Evolutionary conservation across 1,140 invertebrate species (phyloP).

Genomic region (Polyergus mexicanus): DNA sequence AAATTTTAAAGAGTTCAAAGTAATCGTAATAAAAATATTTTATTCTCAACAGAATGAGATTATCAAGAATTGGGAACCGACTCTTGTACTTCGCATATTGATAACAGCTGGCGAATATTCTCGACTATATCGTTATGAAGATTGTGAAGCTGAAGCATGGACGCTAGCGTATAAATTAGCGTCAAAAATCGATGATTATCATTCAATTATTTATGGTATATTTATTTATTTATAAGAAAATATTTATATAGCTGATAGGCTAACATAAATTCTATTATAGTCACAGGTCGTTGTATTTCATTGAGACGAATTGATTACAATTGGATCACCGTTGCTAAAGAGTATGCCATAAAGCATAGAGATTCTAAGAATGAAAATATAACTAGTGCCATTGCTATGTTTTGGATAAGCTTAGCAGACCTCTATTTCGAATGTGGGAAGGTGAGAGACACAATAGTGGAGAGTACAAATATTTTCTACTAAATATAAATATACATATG

Average conservation of each 20-base stretch:
- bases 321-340: conserved; percentile 78
- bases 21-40: conserved; percentile 33
- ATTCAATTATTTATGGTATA: conserved; percentile 76
- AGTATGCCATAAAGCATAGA: conserved; percentile 66
- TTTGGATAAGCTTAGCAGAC: conserved; percentile 81
- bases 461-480: conserved; percentile 14
- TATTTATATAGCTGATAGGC: background rate
- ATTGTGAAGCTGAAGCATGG: conserved; percentile 77
- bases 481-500: conserved; percentile 34
- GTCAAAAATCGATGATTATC: conserved; percentile 67
- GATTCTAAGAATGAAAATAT: conserved; percentile 69
- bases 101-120: conserved; percentile 79
- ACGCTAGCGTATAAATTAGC: conserved; percentile 76
- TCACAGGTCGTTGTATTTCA: conserved; percentile 78
- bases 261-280: conserved; percentile 69
- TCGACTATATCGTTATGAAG: conserved; percentile 75
- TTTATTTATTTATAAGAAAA: background rate
- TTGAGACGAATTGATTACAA: conserved; percentile 75
- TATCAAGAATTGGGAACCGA: conserved; percentile 67
- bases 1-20: background rate
- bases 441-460: conserved; percentile 51
- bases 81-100: conserved; percentile 71
- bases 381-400: conserved; percentile 71
- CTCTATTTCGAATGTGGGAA: conserved; percentile 81
- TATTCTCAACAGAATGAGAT: conserved; percentile 65